Conservation (phyloP, 2,113 vertebrate species). For the Cardinalis cardinalis region DNA sequence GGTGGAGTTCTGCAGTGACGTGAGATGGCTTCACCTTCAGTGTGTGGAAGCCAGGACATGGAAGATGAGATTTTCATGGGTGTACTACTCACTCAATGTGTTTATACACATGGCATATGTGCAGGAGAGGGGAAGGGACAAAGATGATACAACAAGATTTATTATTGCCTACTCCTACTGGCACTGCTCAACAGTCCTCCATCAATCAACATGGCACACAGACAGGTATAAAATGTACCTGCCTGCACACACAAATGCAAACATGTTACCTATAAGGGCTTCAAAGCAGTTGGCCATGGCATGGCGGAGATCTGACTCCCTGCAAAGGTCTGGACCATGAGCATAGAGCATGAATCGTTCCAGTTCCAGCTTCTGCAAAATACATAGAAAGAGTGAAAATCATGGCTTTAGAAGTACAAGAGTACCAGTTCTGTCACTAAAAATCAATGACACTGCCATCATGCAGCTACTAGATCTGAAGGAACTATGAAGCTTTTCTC, state of each 20-base stretch:
- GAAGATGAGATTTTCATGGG: background rate
- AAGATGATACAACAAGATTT: background rate
- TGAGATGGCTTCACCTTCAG: background rate
- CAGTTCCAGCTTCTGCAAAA: slow-evolving; percentile 90
- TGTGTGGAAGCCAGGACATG: accelerated
- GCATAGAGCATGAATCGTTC: slow-evolving; percentile 99
- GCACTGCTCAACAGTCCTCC: background rate
- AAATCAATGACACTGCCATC: background rate
- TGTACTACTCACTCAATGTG: background rate
- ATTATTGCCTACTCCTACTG: background rate
- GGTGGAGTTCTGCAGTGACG: background rate
- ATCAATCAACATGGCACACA: accelerated
- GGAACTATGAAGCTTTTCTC: background rate
- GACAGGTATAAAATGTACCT: background rate
- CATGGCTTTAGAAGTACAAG: background rate
- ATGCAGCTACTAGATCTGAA: background rate
- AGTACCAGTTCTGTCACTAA: background rate
- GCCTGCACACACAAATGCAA: background rate
- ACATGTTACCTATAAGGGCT: slow-evolving; percentile 89
- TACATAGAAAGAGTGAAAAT: background rate
- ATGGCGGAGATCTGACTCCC: slow-evolving; percentile 95
- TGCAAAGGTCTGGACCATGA: slow-evolving; percentile 95
- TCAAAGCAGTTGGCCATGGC: slow-evolving; percentile 99
- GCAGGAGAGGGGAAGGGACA: background rate
- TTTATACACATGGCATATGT: accelerated